Evolutionary conservation across 1,140 invertebrate species (phyloP), one percentile per base, ranked within the genome.

Genomic region (Drosophila sucinea): DNA sequence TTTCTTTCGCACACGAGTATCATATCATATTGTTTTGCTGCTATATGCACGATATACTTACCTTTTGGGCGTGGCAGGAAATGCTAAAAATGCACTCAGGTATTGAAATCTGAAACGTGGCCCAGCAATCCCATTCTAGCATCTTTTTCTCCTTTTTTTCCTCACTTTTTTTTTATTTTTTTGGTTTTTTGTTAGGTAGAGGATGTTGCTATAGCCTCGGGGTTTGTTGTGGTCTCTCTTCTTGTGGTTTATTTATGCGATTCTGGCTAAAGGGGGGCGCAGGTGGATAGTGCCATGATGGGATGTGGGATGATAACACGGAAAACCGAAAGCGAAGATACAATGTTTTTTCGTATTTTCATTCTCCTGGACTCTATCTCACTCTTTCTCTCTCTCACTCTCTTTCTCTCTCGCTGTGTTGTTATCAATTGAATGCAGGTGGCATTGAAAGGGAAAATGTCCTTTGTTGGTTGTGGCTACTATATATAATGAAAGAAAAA

Each of bases 31-130:
- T 64, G 60, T 70, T 77, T 77, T 70, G 73, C 64, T 76, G 74
- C 44, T 75, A 69, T 67, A 61, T 64, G 51, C 33, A 41, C 54
- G 47, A 66, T 63, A 65, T 81, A 74, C 47, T 23, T 60, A 67
- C 67, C 35, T 60, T 70, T 64, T 33, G 77, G 72, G 58, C 57
- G 73, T 58, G 72, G 79, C 58, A 83, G 79, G 73, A 86, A 86
- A 86, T 86, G 83, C 75, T 75, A 79, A 79, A 83, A 87, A 86
- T 87, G 77, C 83, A 87, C 83, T 79, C 79, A 87, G 83, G 69
- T 86, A 86, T 79, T 86, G 83, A 77, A 85, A 85, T 85, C 74
- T 77, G 67, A 67, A 65, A 38, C 66, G 55, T 57, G 17, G 66
- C 58, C 60, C 23, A 51, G 66, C 35, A 40, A 61, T 29, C 38